Evolutionary conservation across 2,888 invertebrate genomes (phyloP).

Genomic region (Phytoseiulus persimilis): DNA sequence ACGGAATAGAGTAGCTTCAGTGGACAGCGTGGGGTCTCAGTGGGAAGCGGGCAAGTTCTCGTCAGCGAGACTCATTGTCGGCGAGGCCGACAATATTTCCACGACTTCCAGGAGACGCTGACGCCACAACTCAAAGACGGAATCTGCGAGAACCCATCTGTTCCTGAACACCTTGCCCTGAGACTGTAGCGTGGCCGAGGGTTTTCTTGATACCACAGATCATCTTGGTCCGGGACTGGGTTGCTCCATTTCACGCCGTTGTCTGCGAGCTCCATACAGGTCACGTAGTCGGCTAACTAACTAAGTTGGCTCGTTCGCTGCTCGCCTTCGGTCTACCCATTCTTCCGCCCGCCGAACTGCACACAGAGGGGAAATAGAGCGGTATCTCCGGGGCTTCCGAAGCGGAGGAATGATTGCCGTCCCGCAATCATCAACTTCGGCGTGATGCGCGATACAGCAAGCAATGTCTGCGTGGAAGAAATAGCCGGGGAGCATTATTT

Average conservation of each 20-base stretch:
- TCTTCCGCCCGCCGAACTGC: not conserved
- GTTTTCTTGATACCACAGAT: not conserved
- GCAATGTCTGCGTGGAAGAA: not conserved
- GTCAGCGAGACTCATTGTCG: no score
- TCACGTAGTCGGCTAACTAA: not conserved
- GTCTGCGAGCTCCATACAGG: not conserved
- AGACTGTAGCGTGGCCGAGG: not conserved
- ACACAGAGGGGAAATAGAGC: not conserved
- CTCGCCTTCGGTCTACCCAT: not conserved
- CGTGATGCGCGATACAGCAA: not conserved
- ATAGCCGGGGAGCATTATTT: not conserved
- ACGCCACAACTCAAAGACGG: no score
- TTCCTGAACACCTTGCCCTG: not conserved
- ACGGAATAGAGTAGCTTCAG: no score
- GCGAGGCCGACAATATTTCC: no score
- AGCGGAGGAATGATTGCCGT: not conserved
- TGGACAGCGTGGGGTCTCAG: no score
- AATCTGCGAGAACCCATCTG: not conserved
- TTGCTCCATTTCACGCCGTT: not conserved
- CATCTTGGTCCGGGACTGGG: not conserved
- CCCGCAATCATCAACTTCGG: not conserved
- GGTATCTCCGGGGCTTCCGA: not conserved
- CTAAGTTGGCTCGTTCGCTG: not conserved
- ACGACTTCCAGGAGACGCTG: no score
- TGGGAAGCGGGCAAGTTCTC: no score